phyloP scores from a whole-genome alignment of 2,888 invertebrate species.

The Phragmatobia fuliginosa region DNA sequence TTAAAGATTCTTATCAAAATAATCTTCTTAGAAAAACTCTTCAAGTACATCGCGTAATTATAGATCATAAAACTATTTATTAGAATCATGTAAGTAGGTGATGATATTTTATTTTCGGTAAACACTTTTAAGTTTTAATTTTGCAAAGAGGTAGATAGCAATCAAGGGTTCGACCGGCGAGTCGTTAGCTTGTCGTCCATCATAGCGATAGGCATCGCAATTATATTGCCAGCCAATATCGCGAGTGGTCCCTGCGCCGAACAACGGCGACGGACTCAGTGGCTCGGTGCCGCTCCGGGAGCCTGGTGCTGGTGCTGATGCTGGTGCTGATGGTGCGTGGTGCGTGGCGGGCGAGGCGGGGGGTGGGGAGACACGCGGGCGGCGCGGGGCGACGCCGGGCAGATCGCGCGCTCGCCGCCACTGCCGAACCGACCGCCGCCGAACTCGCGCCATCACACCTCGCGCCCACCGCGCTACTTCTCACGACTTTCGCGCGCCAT shows the following conservation, averaged over 20 bases:
- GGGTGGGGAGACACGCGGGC: constrained; percentile 2
- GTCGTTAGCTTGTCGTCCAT: background rate
- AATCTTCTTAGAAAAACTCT: background rate
- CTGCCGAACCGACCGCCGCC: constrained; percentile 32
- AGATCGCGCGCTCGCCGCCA: constrained; percentile 21
- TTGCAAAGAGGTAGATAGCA: background rate
- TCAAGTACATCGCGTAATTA: no score
- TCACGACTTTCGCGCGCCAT: background rate
- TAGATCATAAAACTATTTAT: background rate
- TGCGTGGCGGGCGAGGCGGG: constrained; percentile 4
- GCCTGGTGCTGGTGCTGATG: background rate
- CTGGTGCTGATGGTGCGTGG: background rate
- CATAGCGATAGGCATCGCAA: background rate
- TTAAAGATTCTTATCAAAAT: no score
- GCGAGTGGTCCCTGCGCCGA: background rate
- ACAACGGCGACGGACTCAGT: background rate
- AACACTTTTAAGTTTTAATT: background rate
- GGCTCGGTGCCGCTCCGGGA: background rate
- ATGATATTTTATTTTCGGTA: background rate
- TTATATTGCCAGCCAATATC: background rate
- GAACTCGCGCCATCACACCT: constrained; percentile 15
- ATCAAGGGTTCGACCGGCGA: background rate
- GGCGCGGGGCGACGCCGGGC: constrained; percentile 13
- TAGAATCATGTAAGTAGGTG: background rate
- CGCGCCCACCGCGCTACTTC: constrained; percentile 6